Conservation (phyloP, 1,140 invertebrate genomes). For the Vollenhovia emeryi region DNA sequence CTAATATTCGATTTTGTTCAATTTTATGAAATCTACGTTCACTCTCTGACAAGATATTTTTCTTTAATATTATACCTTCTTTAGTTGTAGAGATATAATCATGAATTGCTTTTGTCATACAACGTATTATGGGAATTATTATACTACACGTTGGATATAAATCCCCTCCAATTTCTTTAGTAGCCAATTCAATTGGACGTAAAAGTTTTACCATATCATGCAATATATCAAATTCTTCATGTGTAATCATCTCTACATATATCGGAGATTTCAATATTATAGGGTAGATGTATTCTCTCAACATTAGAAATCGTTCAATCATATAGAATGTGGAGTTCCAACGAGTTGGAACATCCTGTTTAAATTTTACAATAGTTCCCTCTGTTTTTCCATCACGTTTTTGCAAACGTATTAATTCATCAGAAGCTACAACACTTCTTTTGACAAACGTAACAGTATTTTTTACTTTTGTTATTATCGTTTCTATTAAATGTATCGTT, state of each 20-base stretch:
- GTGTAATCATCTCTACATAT: background rate
- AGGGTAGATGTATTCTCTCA: background rate
- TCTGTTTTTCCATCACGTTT: background rate
- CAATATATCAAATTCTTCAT: background rate
- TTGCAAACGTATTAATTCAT: background rate
- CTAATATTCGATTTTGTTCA: background rate
- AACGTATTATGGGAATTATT: background rate
- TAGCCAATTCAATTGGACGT: background rate
- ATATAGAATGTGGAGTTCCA: constrained; percentile 6
- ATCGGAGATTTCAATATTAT: background rate
- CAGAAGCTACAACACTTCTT: background rate
- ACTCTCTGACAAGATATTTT: background rate
- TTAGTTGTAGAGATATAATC: background rate
- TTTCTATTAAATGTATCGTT: background rate
- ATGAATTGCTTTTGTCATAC: background rate
- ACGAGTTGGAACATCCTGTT: constrained; percentile 3
- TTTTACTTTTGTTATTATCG: background rate
- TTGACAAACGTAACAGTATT: background rate
- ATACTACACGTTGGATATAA: background rate
- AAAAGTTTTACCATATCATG: background rate
- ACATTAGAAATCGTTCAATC: background rate
- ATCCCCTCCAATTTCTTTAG: background rate
- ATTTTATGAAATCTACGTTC: background rate
- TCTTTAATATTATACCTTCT: background rate
- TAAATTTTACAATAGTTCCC: background rate